These are phyloP conservation scores for Pangasius sanitwongsei DNA, from an alignment of 2,797 vertebrate genomes.

Conservation along the genomic window DNA sequence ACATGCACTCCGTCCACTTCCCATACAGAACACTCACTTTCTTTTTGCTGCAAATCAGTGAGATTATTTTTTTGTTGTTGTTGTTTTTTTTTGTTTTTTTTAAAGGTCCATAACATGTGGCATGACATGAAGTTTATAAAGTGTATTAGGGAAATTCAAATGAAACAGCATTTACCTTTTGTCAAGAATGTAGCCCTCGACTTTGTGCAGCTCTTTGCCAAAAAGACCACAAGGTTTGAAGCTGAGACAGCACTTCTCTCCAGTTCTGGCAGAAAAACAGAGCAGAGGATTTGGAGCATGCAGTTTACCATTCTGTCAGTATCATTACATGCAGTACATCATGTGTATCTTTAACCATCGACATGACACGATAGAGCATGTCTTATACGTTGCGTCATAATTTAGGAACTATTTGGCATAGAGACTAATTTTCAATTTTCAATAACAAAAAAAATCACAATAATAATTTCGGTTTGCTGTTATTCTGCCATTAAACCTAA, in stretches of 20 bases:
- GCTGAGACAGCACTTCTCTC: constrained; percentile 90
- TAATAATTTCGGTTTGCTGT: background rate
- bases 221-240: constrained; percentile 98
- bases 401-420: background rate
- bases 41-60: constrained; percentile 84
- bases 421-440: background rate
- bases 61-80: too few relatives aligned
- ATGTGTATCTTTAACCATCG: background rate
- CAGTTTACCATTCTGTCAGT: background rate
- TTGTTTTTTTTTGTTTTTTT: too few relatives aligned
- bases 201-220: constrained; percentile 97
- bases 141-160: background rate
- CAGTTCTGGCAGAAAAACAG: constrained; percentile 47
- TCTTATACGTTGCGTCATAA: background rate
- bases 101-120: background rate
- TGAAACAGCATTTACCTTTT: constrained; percentile 83
- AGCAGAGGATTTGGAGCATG: background rate
- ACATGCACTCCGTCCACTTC: constrained; percentile 98
- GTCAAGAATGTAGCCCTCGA: constrained; percentile 97
- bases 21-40: constrained; percentile 93
- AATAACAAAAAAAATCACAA: background rate
- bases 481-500: background rate
- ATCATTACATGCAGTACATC: background rate
- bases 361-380: background rate
- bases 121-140: background rate